A percentile compares a stretch with the other conserved stretches of the same genome.
Evolutionary conservation across 2,797 vertebrate genomes (phyloP).

Genomic region (Thunnus albacares): DNA sequence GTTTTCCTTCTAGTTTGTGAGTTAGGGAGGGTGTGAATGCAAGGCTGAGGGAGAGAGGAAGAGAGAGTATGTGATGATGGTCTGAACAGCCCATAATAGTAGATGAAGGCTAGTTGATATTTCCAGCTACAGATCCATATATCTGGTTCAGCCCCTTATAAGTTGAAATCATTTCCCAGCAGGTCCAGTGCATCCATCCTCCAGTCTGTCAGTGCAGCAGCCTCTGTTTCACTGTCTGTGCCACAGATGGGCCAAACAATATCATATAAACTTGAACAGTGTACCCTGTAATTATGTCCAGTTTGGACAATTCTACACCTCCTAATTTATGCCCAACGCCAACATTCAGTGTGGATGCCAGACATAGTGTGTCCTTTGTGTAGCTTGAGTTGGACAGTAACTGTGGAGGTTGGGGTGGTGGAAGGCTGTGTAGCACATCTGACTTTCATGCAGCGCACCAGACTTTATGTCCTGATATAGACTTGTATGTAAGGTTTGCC

Average conservation of each 20-base stretch:
- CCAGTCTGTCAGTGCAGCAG: no score
- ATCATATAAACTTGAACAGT: not conserved
- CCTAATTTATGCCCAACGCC: not conserved
- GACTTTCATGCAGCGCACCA: not conserved
- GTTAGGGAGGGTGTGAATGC: not conserved
- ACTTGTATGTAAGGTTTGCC: not conserved
- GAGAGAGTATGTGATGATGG: constrained; percentile 19
- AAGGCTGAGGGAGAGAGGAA: not conserved
- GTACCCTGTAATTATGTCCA: not conserved
- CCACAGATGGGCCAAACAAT: no score
- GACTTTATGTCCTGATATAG: not conserved
- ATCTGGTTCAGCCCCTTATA: not conserved
- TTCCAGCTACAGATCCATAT: constrained; percentile 5
- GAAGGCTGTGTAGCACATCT: not conserved
- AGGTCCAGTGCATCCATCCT: no score
- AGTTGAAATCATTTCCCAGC: no score
- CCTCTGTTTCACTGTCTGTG: no score
- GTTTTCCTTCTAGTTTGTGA: constrained; percentile 1
- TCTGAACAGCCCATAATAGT: not conserved
- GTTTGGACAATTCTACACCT: not conserved
- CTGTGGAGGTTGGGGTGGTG: not conserved
- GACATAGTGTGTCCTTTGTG: not conserved
- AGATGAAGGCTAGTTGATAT: constrained; percentile 17
- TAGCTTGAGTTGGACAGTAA: not conserved
- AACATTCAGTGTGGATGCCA: no score